Conservation (phyloP, 2,797 vertebrate genomes). For the Cirrhinus mrigala region DNA sequence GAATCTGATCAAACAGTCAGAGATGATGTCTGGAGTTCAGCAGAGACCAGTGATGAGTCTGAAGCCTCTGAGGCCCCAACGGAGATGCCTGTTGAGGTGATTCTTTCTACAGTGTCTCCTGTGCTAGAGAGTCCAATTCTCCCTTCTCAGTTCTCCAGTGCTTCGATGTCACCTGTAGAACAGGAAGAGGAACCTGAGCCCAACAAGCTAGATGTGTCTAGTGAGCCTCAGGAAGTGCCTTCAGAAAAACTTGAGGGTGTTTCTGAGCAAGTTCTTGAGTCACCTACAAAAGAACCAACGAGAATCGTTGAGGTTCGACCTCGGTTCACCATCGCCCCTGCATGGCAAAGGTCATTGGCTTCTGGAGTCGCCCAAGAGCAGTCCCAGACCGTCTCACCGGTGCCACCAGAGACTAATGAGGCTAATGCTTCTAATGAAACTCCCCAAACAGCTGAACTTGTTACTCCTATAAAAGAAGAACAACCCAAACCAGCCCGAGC, state of each 20-base stretch:
- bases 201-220: slow-evolving; percentile 10
- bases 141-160: slow-evolving; percentile 1
- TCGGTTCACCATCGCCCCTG: slow-evolving; percentile 77
- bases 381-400: slow-evolving; percentile 43
- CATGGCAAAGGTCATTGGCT: slow-evolving; percentile 80
- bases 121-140: slow-evolving; percentile 40
- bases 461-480: slow-evolving; percentile 52
- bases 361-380: slow-evolving; percentile 69
- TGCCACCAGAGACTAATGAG: slow-evolving; percentile 63
- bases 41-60: neutral
- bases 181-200: slow-evolving; percentile 7
- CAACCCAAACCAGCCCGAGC: slow-evolving; percentile 50
- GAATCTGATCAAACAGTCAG: slow-evolving; percentile 14
- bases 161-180: neutral
- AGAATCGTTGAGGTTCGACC: slow-evolving; percentile 69
- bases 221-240: slow-evolving; percentile 33
- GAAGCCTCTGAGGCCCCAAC: slow-evolving; percentile 15
- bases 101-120: slow-evolving; percentile 39
- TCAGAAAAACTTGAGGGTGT: slow-evolving; percentile 20
- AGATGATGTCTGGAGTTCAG: neutral
- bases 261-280: slow-evolving; percentile 6
- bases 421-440: neutral
- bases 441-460: slow-evolving; percentile 55
- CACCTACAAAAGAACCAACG: neutral
- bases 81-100: neutral